Conservation (phyloP, 2,113 vertebrate species). For the Miniopterus natalensis region DNA sequence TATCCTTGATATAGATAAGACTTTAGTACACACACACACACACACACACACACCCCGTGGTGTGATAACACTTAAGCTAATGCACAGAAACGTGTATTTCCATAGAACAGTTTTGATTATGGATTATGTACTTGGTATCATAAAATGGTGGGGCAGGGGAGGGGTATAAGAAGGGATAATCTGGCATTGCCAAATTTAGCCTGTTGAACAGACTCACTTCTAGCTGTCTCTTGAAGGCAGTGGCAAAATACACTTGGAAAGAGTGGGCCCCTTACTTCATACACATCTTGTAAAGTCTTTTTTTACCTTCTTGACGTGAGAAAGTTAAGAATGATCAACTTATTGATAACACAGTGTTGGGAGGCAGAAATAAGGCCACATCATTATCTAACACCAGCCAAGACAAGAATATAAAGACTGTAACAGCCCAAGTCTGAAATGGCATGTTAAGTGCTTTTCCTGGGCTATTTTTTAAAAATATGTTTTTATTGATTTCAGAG, state of each 20-base stretch:
- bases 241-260: not conserved
- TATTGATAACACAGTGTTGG: not conserved
- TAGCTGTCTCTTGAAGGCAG: not conserved
- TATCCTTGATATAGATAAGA: not conserved
- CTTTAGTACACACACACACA: not conserved
- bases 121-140: not conserved
- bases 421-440: not conserved
- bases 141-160: not conserved
- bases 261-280: not conserved
- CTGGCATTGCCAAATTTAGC: not conserved
- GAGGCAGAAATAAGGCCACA: not conserved
- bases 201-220: not conserved
- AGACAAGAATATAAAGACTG: not conserved
- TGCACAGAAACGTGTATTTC: not conserved
- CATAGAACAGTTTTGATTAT: not conserved
- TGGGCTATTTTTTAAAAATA: not conserved
- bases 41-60: fast-evolving
- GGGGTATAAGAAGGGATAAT: not conserved
- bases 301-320: not conserved
- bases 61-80: not conserved
- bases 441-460: not conserved
- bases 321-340: not conserved
- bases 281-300: not conserved
- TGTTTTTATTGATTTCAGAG: too few relatives aligned
- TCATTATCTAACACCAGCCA: not conserved